Percentiles rank a stretch among this genome's conserved stretches.
These are phyloP conservation scores for Ammodramus savannarum DNA, from an alignment of 2,113 vertebrate species.

Conservation along the genomic window DNA sequence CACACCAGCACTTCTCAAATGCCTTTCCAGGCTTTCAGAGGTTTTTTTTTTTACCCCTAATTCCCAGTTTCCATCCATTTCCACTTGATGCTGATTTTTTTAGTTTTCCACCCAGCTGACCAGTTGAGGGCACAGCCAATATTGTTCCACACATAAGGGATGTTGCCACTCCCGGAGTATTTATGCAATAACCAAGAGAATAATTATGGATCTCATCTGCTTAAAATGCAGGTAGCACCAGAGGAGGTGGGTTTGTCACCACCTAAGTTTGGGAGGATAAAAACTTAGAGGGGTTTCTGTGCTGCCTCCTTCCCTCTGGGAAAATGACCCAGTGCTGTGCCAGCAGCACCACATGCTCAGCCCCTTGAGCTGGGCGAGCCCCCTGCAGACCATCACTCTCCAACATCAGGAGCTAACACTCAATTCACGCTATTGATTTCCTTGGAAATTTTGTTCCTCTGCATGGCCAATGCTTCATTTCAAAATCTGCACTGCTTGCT, in stretches of 20 bases:
- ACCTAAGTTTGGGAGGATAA: background rate
- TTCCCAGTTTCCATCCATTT: background rate
- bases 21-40: background rate
- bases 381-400: background rate
- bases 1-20: background rate
- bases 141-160: fast-evolving
- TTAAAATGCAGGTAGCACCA: background rate
- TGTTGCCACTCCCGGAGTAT: background rate
- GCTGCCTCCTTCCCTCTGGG: background rate
- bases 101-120: background rate
- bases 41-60: fast-evolving
- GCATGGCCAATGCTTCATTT: fast-evolving
- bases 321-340: background rate
- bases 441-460: background rate
- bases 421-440: background rate
- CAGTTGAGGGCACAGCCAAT: background rate
- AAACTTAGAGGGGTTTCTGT: background rate
- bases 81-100: background rate
- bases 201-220: background rate
- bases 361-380: background rate
- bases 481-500: background rate
- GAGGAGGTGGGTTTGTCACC: background rate
- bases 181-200: background rate
- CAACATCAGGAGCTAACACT: background rate
- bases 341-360: fast-evolving